Evolutionary conservation across 2,888 invertebrate species (phyloP).

Genomic region (Thymelicus lineola): DNA sequence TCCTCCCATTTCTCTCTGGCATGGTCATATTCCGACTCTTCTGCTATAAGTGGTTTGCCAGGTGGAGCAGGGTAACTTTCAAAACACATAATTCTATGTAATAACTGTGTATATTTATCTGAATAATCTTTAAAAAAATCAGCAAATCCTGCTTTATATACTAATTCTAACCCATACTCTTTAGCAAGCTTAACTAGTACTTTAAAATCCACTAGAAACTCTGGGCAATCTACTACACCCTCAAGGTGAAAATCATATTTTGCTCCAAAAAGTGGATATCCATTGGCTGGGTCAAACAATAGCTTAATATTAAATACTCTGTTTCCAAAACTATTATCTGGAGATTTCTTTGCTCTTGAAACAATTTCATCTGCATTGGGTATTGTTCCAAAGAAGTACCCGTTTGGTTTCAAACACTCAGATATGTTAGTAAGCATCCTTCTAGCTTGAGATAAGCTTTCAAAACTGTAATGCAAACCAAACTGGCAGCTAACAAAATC

Average conservation of each 20-base stretch:
- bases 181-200: slow-evolving; percentile 90
- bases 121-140: slow-evolving; percentile 90
- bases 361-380: slow-evolving; percentile 97
- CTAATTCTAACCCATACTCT: slow-evolving; percentile 89
- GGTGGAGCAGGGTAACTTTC: slow-evolving; percentile 91
- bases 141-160: slow-evolving; percentile 89
- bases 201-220: slow-evolving; percentile 98
- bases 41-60: slow-evolving; percentile 83
- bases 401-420: slow-evolving; percentile 94
- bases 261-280: slow-evolving; percentile 95
- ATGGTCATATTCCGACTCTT: slow-evolving; percentile 89
- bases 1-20: slow-evolving; percentile 85
- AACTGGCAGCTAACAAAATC: slow-evolving; percentile 99
- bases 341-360: slow-evolving; percentile 87
- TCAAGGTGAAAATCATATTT: slow-evolving; percentile 98
- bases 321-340: slow-evolving; percentile 89
- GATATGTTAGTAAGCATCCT: slow-evolving; percentile 97
- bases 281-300: slow-evolving; percentile 86
- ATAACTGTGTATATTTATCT: slow-evolving; percentile 76
- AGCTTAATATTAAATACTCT: slow-evolving; percentile 91
- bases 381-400: slow-evolving; percentile 98
- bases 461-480: slow-evolving; percentile 98
- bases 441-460: slow-evolving; percentile 94
- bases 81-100: slow-evolving; percentile 92
- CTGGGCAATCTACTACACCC: slow-evolving; percentile 99